These are phyloP conservation scores for Ploceus nigricollis DNA, from an alignment of 2,113 vertebrate genomes.

Conservation along the genomic window DNA sequence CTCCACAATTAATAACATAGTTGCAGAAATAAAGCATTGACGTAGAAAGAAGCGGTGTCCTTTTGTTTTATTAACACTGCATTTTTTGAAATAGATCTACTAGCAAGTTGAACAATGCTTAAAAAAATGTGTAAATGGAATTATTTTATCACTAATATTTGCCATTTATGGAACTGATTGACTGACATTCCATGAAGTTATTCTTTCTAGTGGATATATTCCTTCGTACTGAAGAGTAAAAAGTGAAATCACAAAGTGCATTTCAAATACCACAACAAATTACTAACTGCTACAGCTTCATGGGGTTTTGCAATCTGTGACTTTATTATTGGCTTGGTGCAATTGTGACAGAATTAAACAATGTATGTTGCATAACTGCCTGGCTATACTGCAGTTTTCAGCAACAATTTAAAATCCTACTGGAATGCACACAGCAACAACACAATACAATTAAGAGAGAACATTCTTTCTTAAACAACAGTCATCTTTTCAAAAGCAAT, in stretches of 20 bases:
- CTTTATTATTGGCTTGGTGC: neutral
- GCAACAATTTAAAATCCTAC: constrained; percentile 64
- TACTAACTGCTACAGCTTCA: neutral
- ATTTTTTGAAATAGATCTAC: neutral
- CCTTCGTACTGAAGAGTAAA: neutral
- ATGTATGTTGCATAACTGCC: neutral
- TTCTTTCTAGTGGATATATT: neutral
- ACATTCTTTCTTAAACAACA: constrained; percentile 68
- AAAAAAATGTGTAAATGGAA: neutral
- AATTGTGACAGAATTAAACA: constrained; percentile 45
- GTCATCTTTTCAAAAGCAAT: constrained; percentile 79
- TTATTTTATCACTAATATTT: neutral
- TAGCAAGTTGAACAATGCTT: neutral
- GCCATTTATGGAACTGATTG: neutral
- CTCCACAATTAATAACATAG: neutral
- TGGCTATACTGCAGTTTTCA: constrained; percentile 24
- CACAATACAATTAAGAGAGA: constrained; percentile 69
- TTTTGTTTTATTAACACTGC: neutral
- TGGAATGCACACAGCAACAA: constrained; percentile 59
- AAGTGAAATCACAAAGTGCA: neutral
- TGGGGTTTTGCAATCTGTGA: neutral
- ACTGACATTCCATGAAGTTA: neutral
- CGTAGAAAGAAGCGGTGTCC: neutral
- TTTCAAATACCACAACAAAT: neutral
- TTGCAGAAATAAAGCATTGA: neutral